Base-by-base conservation (phyloP, 1,140 invertebrate species). In the Himalopsyche phryganea region DNA sequence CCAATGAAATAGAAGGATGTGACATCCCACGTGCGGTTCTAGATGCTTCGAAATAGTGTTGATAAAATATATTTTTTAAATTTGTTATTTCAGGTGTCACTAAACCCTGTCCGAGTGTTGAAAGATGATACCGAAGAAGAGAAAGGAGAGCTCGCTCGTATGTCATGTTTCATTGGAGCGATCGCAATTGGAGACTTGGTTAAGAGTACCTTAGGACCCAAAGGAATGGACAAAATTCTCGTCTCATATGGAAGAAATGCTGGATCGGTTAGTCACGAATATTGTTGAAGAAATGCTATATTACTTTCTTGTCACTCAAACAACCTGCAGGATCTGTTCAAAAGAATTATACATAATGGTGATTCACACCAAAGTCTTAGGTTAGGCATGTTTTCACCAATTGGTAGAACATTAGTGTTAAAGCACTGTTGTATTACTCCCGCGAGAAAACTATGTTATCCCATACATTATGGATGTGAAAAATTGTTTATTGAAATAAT, bases 221-320 rank as follows among this genome's bases (percentile, higher is more conserved):
- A 99, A 80, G 97, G 98, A 70, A 99, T 99, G 98, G 97, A 99
- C 74, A 99, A 99, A 82, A 98, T 99, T 68, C 78, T 99, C 7
- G 86, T 96, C n/a, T 85, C 90, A 38, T 81, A 84, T 66, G 88
- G 92, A 13, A 82, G 91, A 63, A 88, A 86, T 71, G 82, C 87
- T 67, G 91, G 94, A 36, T 75, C 78, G 65, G 76, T 78, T 58
- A 59, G 61, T 55, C 23, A 28, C 9, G 9, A 28, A 28, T 5
- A 9, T 28, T 9, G 23, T 28, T n/a, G n/a, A n/a, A n/a, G n/a
- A n/a, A n/a, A n/a, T n/a, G n/a, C n/a, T n/a, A n/a, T n/a, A n/a
- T n/a, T n/a, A n/a, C n/a, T n/a, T n/a, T n/a, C n/a, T n/a, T n/a
- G n/a, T n/a, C n/a, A n/a, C n/a, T n/a, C n/a, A n/a, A n/a, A n/a